phyloP scores from a whole-genome alignment of 2,113 vertebrate species.

The Erpornis zantholeuca region DNA sequence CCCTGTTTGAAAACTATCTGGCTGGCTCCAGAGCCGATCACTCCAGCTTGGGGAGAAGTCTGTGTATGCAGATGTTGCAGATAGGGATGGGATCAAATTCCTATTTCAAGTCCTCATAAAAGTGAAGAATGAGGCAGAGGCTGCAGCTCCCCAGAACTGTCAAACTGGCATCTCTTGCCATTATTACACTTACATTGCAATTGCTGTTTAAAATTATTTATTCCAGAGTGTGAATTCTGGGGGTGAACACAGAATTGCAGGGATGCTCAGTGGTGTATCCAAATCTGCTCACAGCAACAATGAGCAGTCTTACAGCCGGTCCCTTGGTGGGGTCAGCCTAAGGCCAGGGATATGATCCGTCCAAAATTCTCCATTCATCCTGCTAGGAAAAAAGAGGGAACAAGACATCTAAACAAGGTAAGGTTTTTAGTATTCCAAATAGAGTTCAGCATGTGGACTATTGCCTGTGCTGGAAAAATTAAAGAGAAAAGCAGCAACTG shows the following conservation, averaged over 20 bases:
- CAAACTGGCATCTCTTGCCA: neutral
- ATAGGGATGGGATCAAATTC: conserved; percentile 47
- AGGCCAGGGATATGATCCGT: conserved; percentile 28
- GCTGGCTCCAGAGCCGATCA: neutral
- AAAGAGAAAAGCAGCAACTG: conserved; percentile 51
- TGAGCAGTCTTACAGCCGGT: conserved; percentile 15
- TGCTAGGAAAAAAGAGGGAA: conserved; percentile 43
- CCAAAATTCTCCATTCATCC: conserved; percentile 62
- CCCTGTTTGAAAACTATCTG: conserved; percentile 47
- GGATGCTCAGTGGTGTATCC: neutral
- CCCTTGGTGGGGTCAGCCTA: conserved; percentile 47
- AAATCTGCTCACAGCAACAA: neutral
- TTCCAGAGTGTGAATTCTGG: neutral
- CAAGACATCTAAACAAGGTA: conserved; percentile 41
- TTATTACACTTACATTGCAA: neutral
- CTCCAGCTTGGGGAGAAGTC: conserved; percentile 22
- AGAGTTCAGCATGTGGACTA: conserved; percentile 24
- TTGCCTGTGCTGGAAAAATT: conserved; percentile 36
- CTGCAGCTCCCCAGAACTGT: neutral
- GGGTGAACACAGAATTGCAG: neutral
- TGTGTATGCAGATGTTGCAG: conserved; percentile 47
- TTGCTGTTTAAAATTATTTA: neutral
- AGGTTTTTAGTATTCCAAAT: conserved; percentile 49
- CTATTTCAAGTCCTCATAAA: conserved; percentile 10
- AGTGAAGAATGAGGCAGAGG: neutral